Evolutionary conservation across 2,888 invertebrate genomes (phyloP), one percentile per base, ranked within the genome.

Genomic region (Chesias legatella): DNA sequence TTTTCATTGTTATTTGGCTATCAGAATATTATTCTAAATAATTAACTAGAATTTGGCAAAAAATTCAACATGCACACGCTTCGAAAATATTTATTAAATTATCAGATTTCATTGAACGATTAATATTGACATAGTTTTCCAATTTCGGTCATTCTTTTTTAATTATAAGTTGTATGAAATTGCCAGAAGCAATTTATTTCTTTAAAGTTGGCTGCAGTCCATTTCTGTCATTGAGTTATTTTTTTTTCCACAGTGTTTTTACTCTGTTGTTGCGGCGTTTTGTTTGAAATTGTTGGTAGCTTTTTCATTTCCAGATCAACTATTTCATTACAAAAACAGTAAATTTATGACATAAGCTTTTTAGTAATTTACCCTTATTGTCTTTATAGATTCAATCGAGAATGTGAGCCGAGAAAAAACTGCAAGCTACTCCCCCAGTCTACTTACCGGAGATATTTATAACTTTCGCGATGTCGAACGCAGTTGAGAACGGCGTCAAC

Each of bases 401-500:
- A 72, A 80, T 82, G 80, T 69, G 62, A 58, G 51, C 31, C 46
- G 40, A 39, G 48, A 50, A 43, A 53, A 58, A 42, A 33, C 29
- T 28, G 36, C 44, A 53, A 33, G 11, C 26, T 38, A 36, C 33
- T 13, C 31, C 13, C 23, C 28, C 21, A 51, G 48, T 47, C 20
- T 36, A 45, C 46, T 48, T 46, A 50, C 33, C 29, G 20, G 33
- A 51, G 45, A 45, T 20, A 43, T 38, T 28, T 32, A 13, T 37
- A 32, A 32, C 43, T 49, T 39, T 43, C 41, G 71, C 58, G 50
- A 83, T 85, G 85, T 76, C 85, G 43, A 79, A 70, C 52, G 54
- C 72, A n/a, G 71, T 72, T 11, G 73, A 85, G 63, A 83, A 81
- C 44, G 82, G 82, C 6, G 59, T 79, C 10, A 72, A 65, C 23